A percentile compares a stretch with the other conserved stretches of the same genome.
phyloP scores from a whole-genome alignment of 2,888 invertebrate species.

The Alsophila aescularia region DNA sequence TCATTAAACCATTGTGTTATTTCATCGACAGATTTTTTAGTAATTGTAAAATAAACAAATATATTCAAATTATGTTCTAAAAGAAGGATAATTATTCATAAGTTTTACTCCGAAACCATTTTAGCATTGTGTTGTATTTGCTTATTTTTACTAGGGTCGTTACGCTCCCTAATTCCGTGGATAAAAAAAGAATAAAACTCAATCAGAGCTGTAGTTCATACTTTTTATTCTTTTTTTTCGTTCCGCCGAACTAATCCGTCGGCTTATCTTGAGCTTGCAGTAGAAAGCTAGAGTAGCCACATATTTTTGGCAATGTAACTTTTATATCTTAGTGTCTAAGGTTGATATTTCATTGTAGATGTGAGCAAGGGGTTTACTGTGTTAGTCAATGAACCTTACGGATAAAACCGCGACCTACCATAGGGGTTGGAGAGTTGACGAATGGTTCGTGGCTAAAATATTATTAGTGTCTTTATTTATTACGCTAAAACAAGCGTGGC shows the following conservation, averaged over 20 bases:
- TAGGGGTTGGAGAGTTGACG: slow-evolving; percentile 65
- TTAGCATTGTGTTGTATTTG: slow-evolving; percentile 11
- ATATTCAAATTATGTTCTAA: slow-evolving; percentile 1
- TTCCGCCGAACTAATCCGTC: slow-evolving; percentile 72
- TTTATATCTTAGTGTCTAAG: slow-evolving; percentile 33
- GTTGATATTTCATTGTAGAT: slow-evolving; percentile 41
- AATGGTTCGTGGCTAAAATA: slow-evolving; percentile 23
- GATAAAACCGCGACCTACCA: slow-evolving; percentile 77
- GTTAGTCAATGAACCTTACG: slow-evolving; percentile 72
- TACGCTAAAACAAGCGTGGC: neutral
- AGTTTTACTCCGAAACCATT: slow-evolving; percentile 11
- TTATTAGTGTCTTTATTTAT: neutral
- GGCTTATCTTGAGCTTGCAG: slow-evolving; percentile 77
- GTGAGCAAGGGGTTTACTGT: slow-evolving; percentile 52
- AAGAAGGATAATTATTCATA: slow-evolving; percentile 3
- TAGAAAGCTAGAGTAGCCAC: slow-evolving; percentile 56
- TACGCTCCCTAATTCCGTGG: slow-evolving; percentile 23
- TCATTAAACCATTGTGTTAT: too few relatives aligned
- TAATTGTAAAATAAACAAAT: neutral
- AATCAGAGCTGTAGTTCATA: slow-evolving; percentile 62
- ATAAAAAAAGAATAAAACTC: slow-evolving; percentile 55
- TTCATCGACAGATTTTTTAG: too few relatives aligned
- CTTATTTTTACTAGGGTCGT: slow-evolving; percentile 15
- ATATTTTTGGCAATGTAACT: slow-evolving; percentile 34
- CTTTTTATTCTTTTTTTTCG: slow-evolving; percentile 71